These are phyloP conservation scores for Limenitis arthemis DNA, from an alignment of 2,888 invertebrate species.

Conservation along the genomic window DNA sequence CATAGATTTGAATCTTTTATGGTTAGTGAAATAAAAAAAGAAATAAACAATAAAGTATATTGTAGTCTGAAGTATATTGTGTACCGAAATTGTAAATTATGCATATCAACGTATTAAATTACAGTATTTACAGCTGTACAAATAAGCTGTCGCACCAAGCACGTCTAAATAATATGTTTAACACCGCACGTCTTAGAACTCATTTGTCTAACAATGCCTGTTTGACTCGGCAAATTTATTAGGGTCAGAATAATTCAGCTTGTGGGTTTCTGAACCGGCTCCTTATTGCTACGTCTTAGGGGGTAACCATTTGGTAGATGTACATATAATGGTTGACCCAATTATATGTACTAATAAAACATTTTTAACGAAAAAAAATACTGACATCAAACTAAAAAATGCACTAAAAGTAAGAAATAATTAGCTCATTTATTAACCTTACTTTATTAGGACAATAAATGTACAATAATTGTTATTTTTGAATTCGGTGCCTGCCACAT, in stretches of 20 bases:
- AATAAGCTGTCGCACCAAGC: constrained; percentile 28
- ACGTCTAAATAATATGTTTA: constrained; percentile 30
- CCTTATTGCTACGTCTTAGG: constrained; percentile 63
- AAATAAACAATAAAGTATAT: too few species aligned
- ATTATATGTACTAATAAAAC: constrained; percentile 34
- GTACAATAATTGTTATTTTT: too few species aligned
- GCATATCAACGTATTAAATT: constrained; percentile 4
- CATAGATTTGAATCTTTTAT: too few species aligned
- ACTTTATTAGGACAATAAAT: too few species aligned
- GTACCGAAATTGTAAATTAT: too few species aligned
- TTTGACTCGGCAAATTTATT: constrained; percentile 68
- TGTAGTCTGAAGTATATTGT: too few species aligned
- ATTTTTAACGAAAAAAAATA: too few species aligned
- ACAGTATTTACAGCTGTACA: constrained; percentile 17
- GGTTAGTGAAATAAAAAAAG: too few species aligned
- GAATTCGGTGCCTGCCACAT: too few species aligned
- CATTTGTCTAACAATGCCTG: constrained; percentile 64
- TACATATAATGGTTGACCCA: constrained; percentile 69
- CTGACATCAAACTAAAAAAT: too few species aligned
- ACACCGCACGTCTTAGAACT: constrained; percentile 37
- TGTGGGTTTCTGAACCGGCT: constrained; percentile 60
- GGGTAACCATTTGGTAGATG: constrained; percentile 63
- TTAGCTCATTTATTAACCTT: too few species aligned
- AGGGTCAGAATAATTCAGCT: constrained; percentile 69
- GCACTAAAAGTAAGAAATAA: too few species aligned